Base-by-base conservation (phyloP, 2,113 vertebrate species). In the Lamprologus ornatipinnis region DNA sequence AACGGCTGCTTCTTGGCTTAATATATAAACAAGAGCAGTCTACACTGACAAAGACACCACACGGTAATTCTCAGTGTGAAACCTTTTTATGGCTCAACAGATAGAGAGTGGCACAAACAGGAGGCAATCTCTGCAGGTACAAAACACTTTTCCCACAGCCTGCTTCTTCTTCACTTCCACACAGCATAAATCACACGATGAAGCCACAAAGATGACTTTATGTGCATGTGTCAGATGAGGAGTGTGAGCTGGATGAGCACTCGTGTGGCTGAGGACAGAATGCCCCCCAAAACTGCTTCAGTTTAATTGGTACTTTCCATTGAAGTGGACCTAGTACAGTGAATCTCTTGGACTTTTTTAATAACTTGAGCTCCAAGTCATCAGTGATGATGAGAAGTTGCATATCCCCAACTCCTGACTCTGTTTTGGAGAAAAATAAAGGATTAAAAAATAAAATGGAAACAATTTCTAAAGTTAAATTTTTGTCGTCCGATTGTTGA, bases 401-500 rank as follows among this genome's bases (percentile, higher is more conserved):
- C n/a, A 15, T 28, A 45, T 28, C 40, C 9, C 70, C 23, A 45
- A 45, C 4, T 17, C 4, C 23, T 49, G 70, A 28, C 23, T 75
- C 40, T 1, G 23, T 47, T 75, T 47, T 47, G 23, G 40, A 28
- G 21, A 17, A 75, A 73, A 75, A 5, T 5, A 28, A 47, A 28
- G 14, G 40, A 47, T 75, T 11, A 45, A 17, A 73, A 45, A 45
- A 42, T 7, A 42, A 45, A 73, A 73, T 45, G 37, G 12, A 73
- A 73, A 10, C 68, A 28, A 17, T 26, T 47, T 75, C 21, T 28
- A 45, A 26, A 17, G 40, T 2, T 23, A 0, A 15, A 70, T 21
- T 21, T 47, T 45, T 45, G 37, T 45, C 68, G 0, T 73, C 68
- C 0, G 1, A 28, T 28, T 75, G 68, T 19, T 1, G 14, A 17